A percentile compares a stretch with the other conserved stretches of the same genome.
phyloP scores from a whole-genome alignment of 2,113 vertebrate genomes.

The Origma solitaria region DNA sequence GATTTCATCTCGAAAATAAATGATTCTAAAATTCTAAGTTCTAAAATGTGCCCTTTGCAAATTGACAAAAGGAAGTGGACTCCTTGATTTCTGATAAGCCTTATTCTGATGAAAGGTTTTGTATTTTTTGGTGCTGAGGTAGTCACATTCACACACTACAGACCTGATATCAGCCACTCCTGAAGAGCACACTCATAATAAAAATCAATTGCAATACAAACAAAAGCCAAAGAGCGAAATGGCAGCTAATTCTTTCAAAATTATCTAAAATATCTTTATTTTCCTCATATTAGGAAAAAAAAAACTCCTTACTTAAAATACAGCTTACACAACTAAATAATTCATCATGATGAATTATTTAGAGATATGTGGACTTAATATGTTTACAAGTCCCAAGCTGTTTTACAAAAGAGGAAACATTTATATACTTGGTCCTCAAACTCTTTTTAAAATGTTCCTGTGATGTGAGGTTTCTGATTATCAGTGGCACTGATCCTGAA shows the following conservation, averaged over 20 bases:
- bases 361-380: background rate
- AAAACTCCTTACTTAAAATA: background rate
- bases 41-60: background rate
- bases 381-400: constrained; percentile 36
- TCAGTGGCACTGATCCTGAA: background rate
- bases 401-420: constrained; percentile 46
- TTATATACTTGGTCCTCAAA: constrained; percentile 5
- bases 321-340: constrained; percentile 39
- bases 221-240: background rate
- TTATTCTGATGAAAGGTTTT: background rate
- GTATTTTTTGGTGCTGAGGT: background rate
- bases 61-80: background rate
- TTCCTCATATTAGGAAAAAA: background rate
- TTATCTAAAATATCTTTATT: background rate
- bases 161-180: background rate
- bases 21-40: background rate
- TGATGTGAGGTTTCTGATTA: background rate
- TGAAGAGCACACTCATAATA: background rate
- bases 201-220: background rate
- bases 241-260: background rate
- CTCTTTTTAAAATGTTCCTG: background rate
- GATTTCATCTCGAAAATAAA: background rate
- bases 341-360: constrained; percentile 44
- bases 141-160: background rate
- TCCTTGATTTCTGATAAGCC: background rate